Base-by-base conservation (phyloP, 1,140 invertebrate genomes). In the Drosophila willistoni region DNA sequence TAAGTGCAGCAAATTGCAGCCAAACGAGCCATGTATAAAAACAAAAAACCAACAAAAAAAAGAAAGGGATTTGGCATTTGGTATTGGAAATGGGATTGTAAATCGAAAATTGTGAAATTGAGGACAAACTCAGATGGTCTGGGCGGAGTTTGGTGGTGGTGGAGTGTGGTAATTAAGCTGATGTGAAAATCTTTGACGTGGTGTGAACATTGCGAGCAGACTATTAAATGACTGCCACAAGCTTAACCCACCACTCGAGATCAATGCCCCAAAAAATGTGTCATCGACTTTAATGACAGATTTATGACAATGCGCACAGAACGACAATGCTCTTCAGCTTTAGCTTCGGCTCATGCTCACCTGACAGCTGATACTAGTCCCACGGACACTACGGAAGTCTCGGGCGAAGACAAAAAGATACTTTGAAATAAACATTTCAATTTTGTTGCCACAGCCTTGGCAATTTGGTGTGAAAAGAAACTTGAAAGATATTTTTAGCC, bases 351-450 rank as follows among this genome's bases (percentile, higher is more conserved):
- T 39, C 36, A 12, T 39, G 36, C 73, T 84, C 77, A 87, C 84
- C 84, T 87, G 84, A 71, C 84, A 80, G 68, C 72, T 73, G 83
- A 44, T 39, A 68, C 63, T 51, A 51, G n/a, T 51, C 44, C 14
- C 44, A 47, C 62, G 64, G 61, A 22, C 66, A 12, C 34, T 29
- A 7, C 29, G 29, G 29, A 29, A 29, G 29, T 29, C 29, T 29
- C 12, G 36, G 36, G 36, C 62, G 69, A 64, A 68, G 71, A 71
- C 56, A 78, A 71, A 82, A 67, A 47, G 7, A 47, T 17, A 73
- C 76, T 82, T 89, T 83, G 83, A 80, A 89, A 87, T 87, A 78
- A 80, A 86, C 73, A 86, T 86, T 80, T 86, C 84, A 86, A 86
- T 89, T 89, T 83, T 80, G 77, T 89, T 63, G 66, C 66, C 60